Evolutionary conservation across 2,113 vertebrate genomes (phyloP), one percentile per base, ranked within the genome.

Genomic region (Leucopternis melanops): DNA sequence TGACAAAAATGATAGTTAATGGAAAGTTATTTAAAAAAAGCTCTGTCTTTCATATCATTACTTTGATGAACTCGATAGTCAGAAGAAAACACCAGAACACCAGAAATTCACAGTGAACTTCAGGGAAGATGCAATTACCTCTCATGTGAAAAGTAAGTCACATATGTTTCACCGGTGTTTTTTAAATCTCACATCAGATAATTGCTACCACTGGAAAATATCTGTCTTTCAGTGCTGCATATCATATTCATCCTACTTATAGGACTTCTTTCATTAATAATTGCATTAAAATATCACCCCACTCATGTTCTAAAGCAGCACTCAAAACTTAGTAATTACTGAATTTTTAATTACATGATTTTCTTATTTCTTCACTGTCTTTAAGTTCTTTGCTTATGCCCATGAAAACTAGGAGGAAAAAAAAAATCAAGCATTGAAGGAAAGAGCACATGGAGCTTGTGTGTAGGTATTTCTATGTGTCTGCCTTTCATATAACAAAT

Each of bases 291-390:
- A 94, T 94, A 95, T 52, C 84, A 89, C 81, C 57, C 75, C 61
- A 94, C 95, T 94, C 59, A 69, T 85, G 58, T 91, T 94, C 78
- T 94, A 77, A 94, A 93, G 73, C 23, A 94, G 57, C 90, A 92
- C 90, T 96, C 49, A 73, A 96, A 94, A 77, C 62, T 88, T 75
- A 62, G 62, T n/a, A 94, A 94, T 82, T 85, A 79, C 17, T 77
- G 74, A 77, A 72, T 87, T 96, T 97, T 83, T 96, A 93, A 92
- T 93, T 71, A 81, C 20, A 9, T 50, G 5, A 59, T 65, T 87
- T 90, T 88, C 18, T 55, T 81, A n/a, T 94, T 94, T 86, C 44
- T 91, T 87, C 57, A 12, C 54, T 71, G 16, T 67, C 73, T 89
- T 83, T 66, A 87, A 72, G 8, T 79, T 92, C 61, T 86, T 92